Percentiles rank a stretch among this genome's conserved stretches.
These are phyloP conservation scores for Charadrius vociferus DNA, from an alignment of 2,113 vertebrate genomes.

Conservation along the genomic window DNA sequence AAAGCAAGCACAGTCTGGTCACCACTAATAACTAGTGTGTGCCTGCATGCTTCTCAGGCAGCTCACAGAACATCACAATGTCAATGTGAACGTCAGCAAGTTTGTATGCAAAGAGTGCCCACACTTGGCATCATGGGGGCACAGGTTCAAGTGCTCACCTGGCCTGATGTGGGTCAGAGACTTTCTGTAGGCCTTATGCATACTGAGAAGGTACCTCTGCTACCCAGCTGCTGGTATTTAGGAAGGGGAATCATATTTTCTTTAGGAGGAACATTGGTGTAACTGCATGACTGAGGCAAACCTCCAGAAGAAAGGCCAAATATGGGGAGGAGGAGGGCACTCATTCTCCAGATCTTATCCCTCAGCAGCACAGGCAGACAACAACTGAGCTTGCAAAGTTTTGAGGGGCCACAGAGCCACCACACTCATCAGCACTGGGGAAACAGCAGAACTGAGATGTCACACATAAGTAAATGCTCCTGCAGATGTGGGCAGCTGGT, in stretches of 20 bases:
- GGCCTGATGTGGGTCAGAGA: not conserved
- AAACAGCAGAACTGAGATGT: not conserved
- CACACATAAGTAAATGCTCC: not conserved
- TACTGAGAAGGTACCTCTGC: not conserved
- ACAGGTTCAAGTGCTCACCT: not conserved
- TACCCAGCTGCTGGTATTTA: not conserved
- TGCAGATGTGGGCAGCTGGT: not conserved
- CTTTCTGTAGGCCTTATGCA: not conserved
- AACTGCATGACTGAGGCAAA: not conserved
- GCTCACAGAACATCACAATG: not conserved
- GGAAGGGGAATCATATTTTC: not conserved
- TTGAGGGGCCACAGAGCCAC: not conserved
- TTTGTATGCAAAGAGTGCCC: accelerated
- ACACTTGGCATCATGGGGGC: not conserved
- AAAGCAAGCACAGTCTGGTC: not conserved
- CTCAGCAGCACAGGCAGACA: not conserved
- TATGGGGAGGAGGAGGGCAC: not conserved
- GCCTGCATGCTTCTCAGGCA: not conserved
- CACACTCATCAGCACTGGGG: not conserved
- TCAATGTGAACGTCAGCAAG: not conserved
- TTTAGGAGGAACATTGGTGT: not conserved
- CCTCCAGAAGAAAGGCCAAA: not conserved
- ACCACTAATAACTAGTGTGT: not conserved
- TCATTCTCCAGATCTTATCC: not conserved
- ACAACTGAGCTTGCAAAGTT: not conserved